Evolutionary conservation across 2,113 vertebrate genomes (phyloP).

Genomic region (Tinamus guttatus): DNA sequence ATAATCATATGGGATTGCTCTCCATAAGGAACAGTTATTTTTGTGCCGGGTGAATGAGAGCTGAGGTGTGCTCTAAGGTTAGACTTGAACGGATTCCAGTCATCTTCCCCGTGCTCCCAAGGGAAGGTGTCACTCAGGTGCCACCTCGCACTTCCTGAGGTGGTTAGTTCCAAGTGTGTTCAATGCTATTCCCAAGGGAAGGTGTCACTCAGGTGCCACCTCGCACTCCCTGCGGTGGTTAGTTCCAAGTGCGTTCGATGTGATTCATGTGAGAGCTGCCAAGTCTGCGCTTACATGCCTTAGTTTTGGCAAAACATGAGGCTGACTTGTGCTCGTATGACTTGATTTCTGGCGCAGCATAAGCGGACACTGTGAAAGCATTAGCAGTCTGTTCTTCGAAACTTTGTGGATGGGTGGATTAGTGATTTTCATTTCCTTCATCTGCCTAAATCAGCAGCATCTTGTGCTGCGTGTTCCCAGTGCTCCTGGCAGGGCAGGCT

Average conservation of each 20-base stretch:
- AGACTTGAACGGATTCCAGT: background rate
- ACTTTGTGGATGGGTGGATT: background rate
- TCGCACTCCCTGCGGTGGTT: background rate
- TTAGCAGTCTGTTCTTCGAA: background rate
- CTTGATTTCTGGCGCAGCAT: background rate
- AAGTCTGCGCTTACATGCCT: background rate
- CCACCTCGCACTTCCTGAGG: background rate
- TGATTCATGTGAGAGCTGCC: background rate
- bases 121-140: background rate
- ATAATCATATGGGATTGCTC: background rate
- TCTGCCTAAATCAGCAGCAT: background rate
- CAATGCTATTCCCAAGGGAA: background rate
- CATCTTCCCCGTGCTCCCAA: background rate
- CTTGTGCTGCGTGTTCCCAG: background rate
- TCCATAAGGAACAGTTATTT: background rate
- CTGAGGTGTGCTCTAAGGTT: background rate
- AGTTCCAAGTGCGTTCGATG: rapidly evolving
- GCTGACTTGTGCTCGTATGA: background rate
- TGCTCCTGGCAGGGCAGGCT: background rate
- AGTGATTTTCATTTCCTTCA: background rate
- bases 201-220: background rate
- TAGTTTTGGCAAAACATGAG: background rate
- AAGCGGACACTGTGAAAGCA: background rate
- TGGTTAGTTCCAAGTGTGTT: too few relatives aligned
- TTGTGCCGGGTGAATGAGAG: background rate